Evolutionary conservation across 2,888 invertebrate species (phyloP), one percentile per base, ranked within the genome.

Genomic region (Asteroscopus sphinx): DNA sequence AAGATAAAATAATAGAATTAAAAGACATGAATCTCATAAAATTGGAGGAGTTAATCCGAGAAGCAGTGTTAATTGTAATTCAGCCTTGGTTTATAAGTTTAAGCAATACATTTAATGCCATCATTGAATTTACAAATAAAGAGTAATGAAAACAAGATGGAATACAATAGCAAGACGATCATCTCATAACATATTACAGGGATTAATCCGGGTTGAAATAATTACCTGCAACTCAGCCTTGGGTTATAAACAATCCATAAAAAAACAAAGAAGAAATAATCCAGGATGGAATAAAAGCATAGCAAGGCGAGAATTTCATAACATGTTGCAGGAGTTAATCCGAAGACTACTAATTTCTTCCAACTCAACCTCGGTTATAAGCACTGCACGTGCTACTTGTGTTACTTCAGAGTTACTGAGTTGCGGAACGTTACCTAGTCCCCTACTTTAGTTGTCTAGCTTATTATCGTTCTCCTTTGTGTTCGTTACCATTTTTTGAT

Each of bases 351-450:
- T 40, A 42, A 32, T 7, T 12, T 44, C 51, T 46, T 48, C 6
- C 35, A 55, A 49, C 37, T 60, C 40, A 55, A 55, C 42, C 48
- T 49, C 48, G 30, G 33, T 6, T 44, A 25, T 37, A 57, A 65
- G 44, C 56, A 42, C 21, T 35, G 46, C 60, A 62, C 41, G 33
- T 68, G 39, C 48, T 36, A 12, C 26, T 47, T 61, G 32, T 42
- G 45, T 48, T 49, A 56, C 54, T 64, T 35, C 32, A 53, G 6
- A 56, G 42, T 66, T 41, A 47, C 36, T 33, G 33, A 45, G 49
- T 40, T 36, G 33, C 39, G n/a, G 17, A 17, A 56, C 41, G 42
- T 48, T 54, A 67, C 46, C 37, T 25, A 55, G 32, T 59, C 21
- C 33, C 12, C 46, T 46, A 51, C 30, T 70, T 55, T 48, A n/a